phyloP scores from a whole-genome alignment of 2,797 vertebrate genomes.

The Cossypha heuglini region DNA sequence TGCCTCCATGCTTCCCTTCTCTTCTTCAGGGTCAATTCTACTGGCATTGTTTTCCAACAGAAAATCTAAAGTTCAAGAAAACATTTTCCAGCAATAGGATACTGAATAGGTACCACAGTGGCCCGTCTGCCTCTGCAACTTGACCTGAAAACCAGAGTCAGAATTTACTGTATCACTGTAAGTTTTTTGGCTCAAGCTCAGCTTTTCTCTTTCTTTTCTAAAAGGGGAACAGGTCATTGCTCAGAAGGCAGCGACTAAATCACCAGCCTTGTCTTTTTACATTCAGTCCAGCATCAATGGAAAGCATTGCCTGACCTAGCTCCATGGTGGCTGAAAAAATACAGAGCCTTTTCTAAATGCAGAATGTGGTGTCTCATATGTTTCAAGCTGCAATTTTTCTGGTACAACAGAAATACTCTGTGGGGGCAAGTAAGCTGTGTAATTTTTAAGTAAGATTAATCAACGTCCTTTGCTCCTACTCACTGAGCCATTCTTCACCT shows the following conservation, averaged over 20 bases:
- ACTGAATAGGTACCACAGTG: background rate
- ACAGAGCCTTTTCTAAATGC: background rate
- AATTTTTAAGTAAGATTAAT: slow-evolving; percentile 29
- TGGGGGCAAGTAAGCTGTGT: background rate
- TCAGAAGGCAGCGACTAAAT: background rate
- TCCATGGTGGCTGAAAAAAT: background rate
- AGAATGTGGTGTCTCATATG: background rate
- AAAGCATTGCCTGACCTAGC: background rate
- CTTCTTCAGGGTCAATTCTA: background rate
- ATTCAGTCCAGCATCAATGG: background rate
- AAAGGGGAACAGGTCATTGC: background rate
- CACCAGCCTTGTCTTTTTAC: background rate
- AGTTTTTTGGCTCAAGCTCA: background rate
- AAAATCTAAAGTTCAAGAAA: background rate
- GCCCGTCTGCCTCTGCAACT: background rate
- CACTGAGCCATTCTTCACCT: background rate
- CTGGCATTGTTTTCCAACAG: background rate
- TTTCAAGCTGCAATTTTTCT: background rate
- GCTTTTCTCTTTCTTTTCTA: background rate
- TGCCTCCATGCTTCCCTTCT: background rate
- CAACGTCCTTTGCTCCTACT: background rate
- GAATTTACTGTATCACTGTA: background rate
- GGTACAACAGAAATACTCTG: background rate
- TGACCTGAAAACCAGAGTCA: background rate
- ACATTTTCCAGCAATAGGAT: background rate